Base-by-base conservation (phyloP, 2,113 vertebrate genomes). In the Vulpes lagopus region DNA sequence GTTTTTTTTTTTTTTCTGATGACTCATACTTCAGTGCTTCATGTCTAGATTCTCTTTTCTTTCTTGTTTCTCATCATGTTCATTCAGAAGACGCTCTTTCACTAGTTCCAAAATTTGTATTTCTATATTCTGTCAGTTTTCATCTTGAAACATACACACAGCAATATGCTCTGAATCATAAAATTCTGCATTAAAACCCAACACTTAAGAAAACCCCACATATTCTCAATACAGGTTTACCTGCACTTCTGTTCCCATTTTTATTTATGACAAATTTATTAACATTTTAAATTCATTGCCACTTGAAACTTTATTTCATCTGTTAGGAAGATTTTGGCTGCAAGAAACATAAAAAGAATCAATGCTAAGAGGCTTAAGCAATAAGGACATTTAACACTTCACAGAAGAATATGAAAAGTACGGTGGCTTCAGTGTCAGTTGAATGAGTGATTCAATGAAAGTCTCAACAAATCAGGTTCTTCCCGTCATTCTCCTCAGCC, bases 111-210 rank as follows among this genome's bases (percentile, higher is more conserved):
- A 91, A 97, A 95, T 65, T 19, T 96, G 81, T 95, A 94, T 97
- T 95, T 96, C 91, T 98, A 97, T 97, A 97, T 97, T 95, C 91
- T 98, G 98, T 96, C 98, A 98, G 97, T 97, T 98, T 98, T 97
- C 96, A 94, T 98, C 89, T 95, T 96, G 96, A 97, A 97, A 96
- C 96, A 98, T 95, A 97, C 96, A 97, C 94, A 93, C 53, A 96
- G 96, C 97, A 97, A 96, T 98, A 97, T 97, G 95, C 84, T 98
- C 95, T 95, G 96, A 98, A 96, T 98, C 96, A 97, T 97, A 97
- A 98, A 98, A 97, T 93, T 97, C 96, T 87, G 62, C 91, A 87
- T 96, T 95, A 95, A 94, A 98, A 95, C 38, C 32, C 43, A 89
- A 93, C 85, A 90, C 79, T 95, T 91, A 80, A 89, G 82, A 95